Evolutionary conservation across 2,888 invertebrate genomes (phyloP).

Genomic region (Maniola hyperantus): DNA sequence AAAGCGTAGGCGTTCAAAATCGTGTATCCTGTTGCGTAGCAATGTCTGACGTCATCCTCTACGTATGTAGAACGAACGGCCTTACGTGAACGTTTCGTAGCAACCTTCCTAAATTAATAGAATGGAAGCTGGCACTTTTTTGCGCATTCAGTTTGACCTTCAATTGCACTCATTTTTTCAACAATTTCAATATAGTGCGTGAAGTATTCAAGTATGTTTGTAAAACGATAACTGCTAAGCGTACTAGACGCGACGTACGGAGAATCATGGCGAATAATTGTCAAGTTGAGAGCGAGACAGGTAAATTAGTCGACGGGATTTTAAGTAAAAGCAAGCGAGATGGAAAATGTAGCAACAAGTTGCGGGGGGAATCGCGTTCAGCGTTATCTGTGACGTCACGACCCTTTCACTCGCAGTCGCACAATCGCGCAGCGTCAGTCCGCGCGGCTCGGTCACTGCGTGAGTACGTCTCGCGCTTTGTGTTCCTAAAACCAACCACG

Average conservation of each 20-base stretch:
- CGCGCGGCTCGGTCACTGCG: conserved; percentile 80
- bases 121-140: conserved; percentile 19
- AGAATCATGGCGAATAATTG: conserved; percentile 44
- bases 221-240: conserved; percentile 25
- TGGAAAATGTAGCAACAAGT: conserved; percentile 74
- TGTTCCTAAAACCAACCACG: conserved; percentile 68
- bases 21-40: conserved; percentile 36
- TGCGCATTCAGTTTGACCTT: conserved; percentile 19
- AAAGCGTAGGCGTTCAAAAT: conserved; percentile 13
- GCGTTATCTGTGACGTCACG: conserved; percentile 82
- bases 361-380: conserved; percentile 62
- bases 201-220: conserved; percentile 16
- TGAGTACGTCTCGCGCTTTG: conserved; percentile 71
- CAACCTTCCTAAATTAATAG: conserved; percentile 22
- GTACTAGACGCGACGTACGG: conserved; percentile 31
- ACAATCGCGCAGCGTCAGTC: conserved; percentile 65
- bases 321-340: conserved; percentile 51
- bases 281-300: conserved; percentile 63
- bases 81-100: conserved; percentile 2
- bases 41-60: conserved; percentile 27
- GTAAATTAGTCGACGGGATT: conserved; percentile 47
- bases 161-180: conserved; percentile 21
- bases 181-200: conserved; percentile 21
- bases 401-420: conserved; percentile 76
- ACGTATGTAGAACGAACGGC: conserved; percentile 13